Evolutionary conservation across 2,888 invertebrate species (phyloP).

Genomic region (Gibbula magus): DNA sequence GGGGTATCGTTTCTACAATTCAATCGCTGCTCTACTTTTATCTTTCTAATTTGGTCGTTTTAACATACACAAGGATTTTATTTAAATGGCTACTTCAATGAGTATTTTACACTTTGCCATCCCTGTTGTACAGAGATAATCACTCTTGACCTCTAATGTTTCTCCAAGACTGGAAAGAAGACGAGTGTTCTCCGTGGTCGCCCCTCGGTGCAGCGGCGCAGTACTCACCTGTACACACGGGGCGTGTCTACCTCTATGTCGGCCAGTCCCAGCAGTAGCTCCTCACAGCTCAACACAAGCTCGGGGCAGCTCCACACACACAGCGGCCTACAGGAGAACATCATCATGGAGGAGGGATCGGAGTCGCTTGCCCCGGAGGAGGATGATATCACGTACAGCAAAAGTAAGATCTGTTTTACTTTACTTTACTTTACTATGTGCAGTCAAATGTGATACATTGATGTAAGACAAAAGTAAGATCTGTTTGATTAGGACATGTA

Average conservation of each 20-base stretch:
- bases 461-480: no score
- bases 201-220: neutral
- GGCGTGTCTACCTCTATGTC: neutral
- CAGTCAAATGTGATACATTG: no score
- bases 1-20: no score
- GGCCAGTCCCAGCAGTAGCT: slow-evolving; percentile 25
- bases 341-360: neutral
- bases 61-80: no score
- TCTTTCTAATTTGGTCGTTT: no score
- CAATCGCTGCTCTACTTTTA: no score
- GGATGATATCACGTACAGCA: slow-evolving; percentile 49
- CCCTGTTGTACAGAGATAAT: no score
- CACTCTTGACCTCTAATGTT: no score
- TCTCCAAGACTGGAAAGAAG: no score
- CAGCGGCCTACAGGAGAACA: neutral
- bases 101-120: no score
- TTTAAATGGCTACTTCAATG: no score
- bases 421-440: neutral
- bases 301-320: neutral
- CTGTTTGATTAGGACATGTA: no score
- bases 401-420: slow-evolving; percentile 41
- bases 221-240: neutral
- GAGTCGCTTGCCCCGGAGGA: slow-evolving; percentile 40
- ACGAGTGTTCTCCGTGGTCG: neutral
- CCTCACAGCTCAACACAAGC: slow-evolving; percentile 22